Evolutionary conservation across 2,888 invertebrate genomes (phyloP), one percentile per base, ranked within the genome.

Genomic region (Diarsia rubi): DNA sequence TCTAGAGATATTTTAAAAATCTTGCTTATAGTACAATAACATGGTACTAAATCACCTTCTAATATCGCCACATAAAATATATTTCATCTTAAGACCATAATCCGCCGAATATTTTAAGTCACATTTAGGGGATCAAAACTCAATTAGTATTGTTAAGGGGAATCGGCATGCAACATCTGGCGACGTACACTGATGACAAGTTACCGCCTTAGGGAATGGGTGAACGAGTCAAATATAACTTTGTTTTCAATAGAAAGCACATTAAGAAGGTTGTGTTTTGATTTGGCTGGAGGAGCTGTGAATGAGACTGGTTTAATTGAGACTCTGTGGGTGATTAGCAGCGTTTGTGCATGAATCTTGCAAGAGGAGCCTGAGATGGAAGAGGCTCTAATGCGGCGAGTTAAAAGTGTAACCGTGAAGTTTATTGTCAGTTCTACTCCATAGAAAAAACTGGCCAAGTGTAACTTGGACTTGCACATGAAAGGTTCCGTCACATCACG

Each of bases 41-140:
- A 66, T 14, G 21, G 24, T 21, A 81, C 31, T 80, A 64, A 77
- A 77, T 77, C 47, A 64, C 42, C 64, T 62, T 70, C 19, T 75
- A 74, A 73, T 73, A 78, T 54, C 47, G 11, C 60, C 71, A 66
- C 57, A 74, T 77, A 70, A 73, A 85, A 74, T 85, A 75, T 78
- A 83, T 79, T 78, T 80, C 63, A 75, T 77, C 75, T 54, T 75
- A 79, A 78, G 70, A 77, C 80, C 71, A 78, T 85, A 81, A 82
- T 83, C 81, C 83, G 52, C 31, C 72, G 66, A 84, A 86, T 84
- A 86, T 87, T 88, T 84, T 81, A 82, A 86, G 81, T 78, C 81
- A 70, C 78, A 86, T 86, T 82, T 86, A 88, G 90, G 91, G 91
- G 92, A 91, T 91, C 90, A 90, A 91, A 93, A 93, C 91, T 92